Conservation (phyloP, 2,888 invertebrate genomes). For the Heliconius ethilla region DNA sequence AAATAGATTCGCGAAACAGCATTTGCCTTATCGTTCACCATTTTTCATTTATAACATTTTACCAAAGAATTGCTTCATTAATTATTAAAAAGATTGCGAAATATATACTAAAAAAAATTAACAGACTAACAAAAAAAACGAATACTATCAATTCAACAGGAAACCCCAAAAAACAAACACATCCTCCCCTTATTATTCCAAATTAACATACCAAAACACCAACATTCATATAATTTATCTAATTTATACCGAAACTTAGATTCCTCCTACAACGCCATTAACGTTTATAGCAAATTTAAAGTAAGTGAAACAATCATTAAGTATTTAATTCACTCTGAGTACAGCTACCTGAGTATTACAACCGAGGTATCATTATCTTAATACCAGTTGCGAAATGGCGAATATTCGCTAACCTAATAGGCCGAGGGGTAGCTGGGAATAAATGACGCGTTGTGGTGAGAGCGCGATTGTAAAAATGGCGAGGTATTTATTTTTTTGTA, state of each 20-base stretch:
- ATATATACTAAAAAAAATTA: not conserved
- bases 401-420: constrained; percentile 60
- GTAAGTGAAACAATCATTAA: constrained; percentile 43
- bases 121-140: not conserved
- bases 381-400: constrained; percentile 51
- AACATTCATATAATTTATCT: constrained; percentile 1
- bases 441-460: constrained; percentile 50
- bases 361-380: constrained; percentile 56
- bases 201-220: constrained; percentile 10
- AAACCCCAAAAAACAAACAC: not conserved
- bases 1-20: not conserved
- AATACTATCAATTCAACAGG: not conserved
- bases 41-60: not conserved
- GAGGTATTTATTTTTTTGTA: constrained; percentile 6
- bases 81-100: not conserved
- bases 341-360: constrained; percentile 38
- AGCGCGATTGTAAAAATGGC: constrained; percentile 21
- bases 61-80: no score
- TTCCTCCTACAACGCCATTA: constrained; percentile 3
- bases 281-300: constrained; percentile 39
- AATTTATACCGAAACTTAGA: constrained; percentile 15
- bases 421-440: constrained; percentile 57
- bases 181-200: not conserved
- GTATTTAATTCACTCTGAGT: constrained; percentile 44
- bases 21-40: not conserved